phyloP scores from a whole-genome alignment of 2,113 vertebrate genomes.

The Zeus faber region DNA sequence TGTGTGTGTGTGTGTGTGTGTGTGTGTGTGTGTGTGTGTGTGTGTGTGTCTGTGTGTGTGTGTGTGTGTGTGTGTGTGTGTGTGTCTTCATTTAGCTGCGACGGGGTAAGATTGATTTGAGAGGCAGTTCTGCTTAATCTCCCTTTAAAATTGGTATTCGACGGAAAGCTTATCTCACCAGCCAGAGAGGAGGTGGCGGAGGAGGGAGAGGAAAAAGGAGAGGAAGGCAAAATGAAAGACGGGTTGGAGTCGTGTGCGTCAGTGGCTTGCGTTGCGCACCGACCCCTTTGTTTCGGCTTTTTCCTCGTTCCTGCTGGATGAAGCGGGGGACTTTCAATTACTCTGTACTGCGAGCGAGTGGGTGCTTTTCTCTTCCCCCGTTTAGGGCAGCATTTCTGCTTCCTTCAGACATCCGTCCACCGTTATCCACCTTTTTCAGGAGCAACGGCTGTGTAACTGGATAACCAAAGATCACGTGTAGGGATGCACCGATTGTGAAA shows the following conservation, averaged over 20 bases:
- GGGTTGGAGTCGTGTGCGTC: constrained; percentile 37
- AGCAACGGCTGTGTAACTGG: too few species aligned
- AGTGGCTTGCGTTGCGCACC: constrained; percentile 25
- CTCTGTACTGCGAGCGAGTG: neutral
- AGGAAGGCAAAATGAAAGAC: constrained; percentile 32
- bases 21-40: constrained; percentile 4
- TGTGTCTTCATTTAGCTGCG: constrained; percentile 42
- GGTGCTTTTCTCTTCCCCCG: constrained; percentile 11
- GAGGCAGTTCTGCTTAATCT: constrained; percentile 58
- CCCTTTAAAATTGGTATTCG: constrained; percentile 60
- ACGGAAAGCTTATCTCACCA: constrained; percentile 61
- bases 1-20: constrained; percentile 1
- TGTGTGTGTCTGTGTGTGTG: neutral
- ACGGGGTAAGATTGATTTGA: constrained; percentile 56
- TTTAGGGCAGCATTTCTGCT: neutral
- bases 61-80: neutral
- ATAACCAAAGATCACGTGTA: too few species aligned
- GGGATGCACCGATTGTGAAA: too few species aligned
- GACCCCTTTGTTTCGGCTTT: constrained; percentile 35
- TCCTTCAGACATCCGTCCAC: neutral
- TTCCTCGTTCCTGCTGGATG: constrained; percentile 28
- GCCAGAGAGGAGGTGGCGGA: constrained; percentile 18
- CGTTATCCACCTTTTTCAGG: too few species aligned
- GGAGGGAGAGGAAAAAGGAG: neutral
- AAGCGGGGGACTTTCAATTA: constrained; percentile 18